Conservation (phyloP, 2,888 invertebrate genomes). For the Lasioglossum leucozonium region DNA sequence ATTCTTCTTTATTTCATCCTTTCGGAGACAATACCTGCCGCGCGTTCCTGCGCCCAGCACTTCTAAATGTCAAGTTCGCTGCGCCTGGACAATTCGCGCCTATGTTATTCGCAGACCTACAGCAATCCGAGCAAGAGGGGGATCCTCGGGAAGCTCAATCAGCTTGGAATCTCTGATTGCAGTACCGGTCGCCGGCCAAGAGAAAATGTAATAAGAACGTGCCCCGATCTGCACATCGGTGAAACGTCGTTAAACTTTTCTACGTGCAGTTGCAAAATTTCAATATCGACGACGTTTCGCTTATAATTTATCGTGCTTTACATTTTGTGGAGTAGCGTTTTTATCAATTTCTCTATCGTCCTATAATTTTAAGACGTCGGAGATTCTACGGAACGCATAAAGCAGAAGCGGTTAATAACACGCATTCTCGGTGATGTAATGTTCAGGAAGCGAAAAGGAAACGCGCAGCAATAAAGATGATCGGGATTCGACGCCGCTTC, state of each 20-base stretch:
- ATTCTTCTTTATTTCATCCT: background rate
- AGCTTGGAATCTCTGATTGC: slow-evolving; percentile 30
- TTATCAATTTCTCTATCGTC: background rate
- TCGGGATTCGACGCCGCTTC: background rate
- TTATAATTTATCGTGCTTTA: too few relatives aligned
- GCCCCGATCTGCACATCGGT: slow-evolving; percentile 17
- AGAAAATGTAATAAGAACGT: slow-evolving; percentile 24
- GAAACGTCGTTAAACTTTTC: slow-evolving; percentile 25
- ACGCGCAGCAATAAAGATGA: background rate
- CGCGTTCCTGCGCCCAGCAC: background rate
- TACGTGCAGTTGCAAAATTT: too few relatives aligned
- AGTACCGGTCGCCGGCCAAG: slow-evolving; percentile 2
- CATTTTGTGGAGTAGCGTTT: background rate
- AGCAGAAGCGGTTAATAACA: slow-evolving; percentile 12
- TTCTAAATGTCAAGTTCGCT: background rate
- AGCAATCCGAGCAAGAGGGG: background rate
- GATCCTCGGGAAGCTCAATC: background rate
- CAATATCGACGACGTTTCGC: too few relatives aligned
- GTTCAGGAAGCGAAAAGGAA: slow-evolving; percentile 1
- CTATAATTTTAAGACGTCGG: background rate
- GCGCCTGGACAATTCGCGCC: background rate
- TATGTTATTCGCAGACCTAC: background rate
- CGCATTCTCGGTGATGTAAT: background rate
- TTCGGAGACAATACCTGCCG: background rate
- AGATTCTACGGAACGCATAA: too few relatives aligned